Conservation (phyloP, 2,888 invertebrate genomes). For the Eutolmus rufibarbis region DNA sequence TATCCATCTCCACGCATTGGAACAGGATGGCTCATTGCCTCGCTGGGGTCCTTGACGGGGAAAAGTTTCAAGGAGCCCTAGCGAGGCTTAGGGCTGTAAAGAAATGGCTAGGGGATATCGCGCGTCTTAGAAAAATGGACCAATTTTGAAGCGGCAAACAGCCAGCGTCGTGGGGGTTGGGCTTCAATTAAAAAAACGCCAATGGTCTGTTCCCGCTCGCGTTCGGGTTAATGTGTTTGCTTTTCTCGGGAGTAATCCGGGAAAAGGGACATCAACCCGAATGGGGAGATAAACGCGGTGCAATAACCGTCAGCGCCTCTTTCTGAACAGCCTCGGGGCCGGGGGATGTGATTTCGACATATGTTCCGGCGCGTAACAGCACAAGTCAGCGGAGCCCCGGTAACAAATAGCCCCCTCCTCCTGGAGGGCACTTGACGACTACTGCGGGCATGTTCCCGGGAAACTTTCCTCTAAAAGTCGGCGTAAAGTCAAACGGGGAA, state of each 20-base stretch:
- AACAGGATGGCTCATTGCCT: constrained; percentile 26
- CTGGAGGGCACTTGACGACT: neutral
- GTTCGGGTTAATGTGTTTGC: constrained; percentile 21
- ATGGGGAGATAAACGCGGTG: neutral
- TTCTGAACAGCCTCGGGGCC: neutral
- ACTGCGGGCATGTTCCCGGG: constrained; percentile 6
- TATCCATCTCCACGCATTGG: neutral
- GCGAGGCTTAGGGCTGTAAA: neutral
- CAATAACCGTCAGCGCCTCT: constrained; percentile 10
- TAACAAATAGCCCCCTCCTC: constrained; percentile 18
- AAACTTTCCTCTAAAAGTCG: constrained; percentile 27
- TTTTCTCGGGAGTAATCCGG: neutral
- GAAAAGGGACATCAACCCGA: constrained; percentile 19
- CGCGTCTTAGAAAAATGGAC: neutral
- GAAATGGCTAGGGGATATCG: neutral
- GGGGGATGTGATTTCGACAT: constrained; percentile 38
- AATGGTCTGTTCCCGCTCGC: neutral
- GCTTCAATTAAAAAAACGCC: constrained; percentile 12
- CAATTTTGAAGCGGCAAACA: neutral
- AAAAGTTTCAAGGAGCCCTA: neutral
- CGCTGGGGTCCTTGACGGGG: neutral
- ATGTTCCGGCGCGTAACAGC: constrained; percentile 27
- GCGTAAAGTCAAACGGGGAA: constrained; percentile 25
- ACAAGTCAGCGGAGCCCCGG: neutral
- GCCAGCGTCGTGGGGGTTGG: neutral